A percentile compares a stretch with the other conserved stretches of the same genome.
These are phyloP conservation scores for Apodemus agrarius DNA, from an alignment of 2,797 vertebrate species.

Conservation along the genomic window DNA sequence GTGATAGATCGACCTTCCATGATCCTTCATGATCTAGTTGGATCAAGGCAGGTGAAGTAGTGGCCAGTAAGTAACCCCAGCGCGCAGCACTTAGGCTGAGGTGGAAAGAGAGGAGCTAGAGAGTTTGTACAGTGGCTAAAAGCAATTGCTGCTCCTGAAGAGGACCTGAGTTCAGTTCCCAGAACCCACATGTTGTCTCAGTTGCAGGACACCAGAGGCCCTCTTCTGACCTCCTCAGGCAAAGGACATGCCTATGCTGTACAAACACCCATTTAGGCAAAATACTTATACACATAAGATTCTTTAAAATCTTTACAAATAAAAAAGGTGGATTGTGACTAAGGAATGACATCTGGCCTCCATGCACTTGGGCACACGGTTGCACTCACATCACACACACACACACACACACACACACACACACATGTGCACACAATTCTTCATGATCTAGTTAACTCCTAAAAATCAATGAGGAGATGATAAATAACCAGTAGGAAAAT, in stretches of 20 bases:
- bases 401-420: neutral
- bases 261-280: neutral
- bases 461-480: slow-evolving; percentile 59
- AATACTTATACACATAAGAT: neutral
- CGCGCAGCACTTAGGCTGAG: neutral
- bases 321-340: neutral
- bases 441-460: neutral
- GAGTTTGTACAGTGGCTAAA: neutral
- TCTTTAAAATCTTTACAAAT: neutral
- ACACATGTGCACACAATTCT: neutral
- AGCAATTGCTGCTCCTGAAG: neutral
- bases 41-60: neutral
- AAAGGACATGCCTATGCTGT: too few relatives aligned
- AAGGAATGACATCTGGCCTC: neutral
- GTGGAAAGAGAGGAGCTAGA: neutral
- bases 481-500: slow-evolving; percentile 51
- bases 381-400: neutral
- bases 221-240: neutral
- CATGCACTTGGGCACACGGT: too few relatives aligned
- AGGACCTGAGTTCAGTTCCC: neutral
- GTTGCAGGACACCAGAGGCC: neutral
- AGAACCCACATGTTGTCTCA: neutral
- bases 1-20: neutral
- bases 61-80: neutral
- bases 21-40: neutral